Base-by-base conservation (phyloP, 2,888 invertebrate genomes). In the Nycteola revayana region DNA sequence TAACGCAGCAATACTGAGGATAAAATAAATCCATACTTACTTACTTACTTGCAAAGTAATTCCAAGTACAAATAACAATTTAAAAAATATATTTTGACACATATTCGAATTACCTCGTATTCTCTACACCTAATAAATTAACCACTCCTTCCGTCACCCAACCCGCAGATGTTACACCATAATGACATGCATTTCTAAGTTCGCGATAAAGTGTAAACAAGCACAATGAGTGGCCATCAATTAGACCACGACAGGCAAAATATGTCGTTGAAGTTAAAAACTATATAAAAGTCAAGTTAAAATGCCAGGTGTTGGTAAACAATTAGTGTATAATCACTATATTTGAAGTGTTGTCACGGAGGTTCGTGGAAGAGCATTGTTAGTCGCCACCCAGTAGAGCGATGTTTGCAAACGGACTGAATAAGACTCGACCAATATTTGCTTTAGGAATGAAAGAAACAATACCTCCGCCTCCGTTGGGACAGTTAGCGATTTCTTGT, bases 341-440 rank as follows among this genome's bases (percentile, higher is more conserved):
- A 74, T 81, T 80, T 85, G 75, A 66, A 86, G 86, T 82, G 86
- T 73, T 82, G 85, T 79, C 88, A 88, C 88, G 88, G 62, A 78
- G 54, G 58, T 86, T 83, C 86, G 57, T 21, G 58, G 86, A 86
- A 88, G 61, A 31, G 40, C 63, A 70, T 88, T 87, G 86, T 87
- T 74, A 64, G 64, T 51, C 50, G 76, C 87, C 87, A 86, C 87
- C 87, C 85, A 84, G 83, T 73, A 77, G 77, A 65, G 53, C 51
- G 43, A 54, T 87, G 87, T 88, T 87, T 87, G 86, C 85, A 85
- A 86, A 82, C 85, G 74, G 54, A 48, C 74, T 79, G 75, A 82
- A 86, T 82, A 74, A 72, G 65, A 65, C 66, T 69, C 75, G 57
- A 66, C 77, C 84, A 87, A 86, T 87, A 87, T 88, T 88, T 87